phyloP scores from a whole-genome alignment of 2,888 invertebrate genomes.

The Drosophila atroscutellata region DNA sequence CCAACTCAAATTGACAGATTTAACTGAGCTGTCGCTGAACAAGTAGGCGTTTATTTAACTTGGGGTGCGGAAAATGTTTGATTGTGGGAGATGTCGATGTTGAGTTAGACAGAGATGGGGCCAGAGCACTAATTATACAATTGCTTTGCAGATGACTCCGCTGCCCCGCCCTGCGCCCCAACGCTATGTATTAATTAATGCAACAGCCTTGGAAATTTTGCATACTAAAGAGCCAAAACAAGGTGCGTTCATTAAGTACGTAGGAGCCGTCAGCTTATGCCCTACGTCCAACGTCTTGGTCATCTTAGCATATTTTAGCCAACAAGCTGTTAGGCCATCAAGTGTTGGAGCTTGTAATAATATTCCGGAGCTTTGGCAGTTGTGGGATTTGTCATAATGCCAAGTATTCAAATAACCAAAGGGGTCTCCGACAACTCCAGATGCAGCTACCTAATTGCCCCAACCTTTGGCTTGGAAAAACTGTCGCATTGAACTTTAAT shows the following conservation, averaged over 20 bases:
- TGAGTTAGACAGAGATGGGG: not conserved
- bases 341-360: constrained; percentile 28
- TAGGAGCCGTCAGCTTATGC: constrained; percentile 14
- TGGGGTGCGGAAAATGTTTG: constrained; percentile 41
- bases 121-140: constrained; percentile 57
- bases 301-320: constrained; percentile 51
- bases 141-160: constrained; percentile 37
- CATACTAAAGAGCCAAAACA: constrained; percentile 66
- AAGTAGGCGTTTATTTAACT: constrained; percentile 34
- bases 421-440: constrained; percentile 2
- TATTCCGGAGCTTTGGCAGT: constrained; percentile 20
- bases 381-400: constrained; percentile 60
- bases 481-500: constrained; percentile 31
- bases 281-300: constrained; percentile 24
- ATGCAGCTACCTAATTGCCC: constrained; percentile 59
- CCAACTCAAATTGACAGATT: constrained; percentile 63
- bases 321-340: constrained; percentile 10
- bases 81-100: not conserved
- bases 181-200: constrained; percentile 68
- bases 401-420: constrained; percentile 23
- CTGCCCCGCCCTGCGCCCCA: not conserved
- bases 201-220: constrained; percentile 68
- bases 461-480: constrained; percentile 62
- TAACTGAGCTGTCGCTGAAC: constrained; percentile 18
- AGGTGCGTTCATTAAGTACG: constrained; percentile 70